Conservation (phyloP, 2,797 vertebrate genomes). For the Etheostoma perlongum region DNA sequence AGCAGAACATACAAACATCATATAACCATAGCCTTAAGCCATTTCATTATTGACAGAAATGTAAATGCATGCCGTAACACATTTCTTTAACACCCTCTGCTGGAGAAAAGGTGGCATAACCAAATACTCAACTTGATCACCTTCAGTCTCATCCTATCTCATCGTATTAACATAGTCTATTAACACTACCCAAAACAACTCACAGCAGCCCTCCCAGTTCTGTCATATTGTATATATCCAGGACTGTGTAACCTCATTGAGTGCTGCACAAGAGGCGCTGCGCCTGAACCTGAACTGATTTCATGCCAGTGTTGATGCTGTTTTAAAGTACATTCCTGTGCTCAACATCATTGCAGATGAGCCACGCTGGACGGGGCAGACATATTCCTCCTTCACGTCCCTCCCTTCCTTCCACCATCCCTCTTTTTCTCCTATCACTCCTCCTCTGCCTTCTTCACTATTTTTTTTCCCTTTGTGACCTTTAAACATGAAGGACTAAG, state of each 20-base stretch:
- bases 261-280: not conserved
- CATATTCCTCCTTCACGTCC: conserved; percentile 39
- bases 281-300: conserved; percentile 35
- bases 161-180: not conserved
- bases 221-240: not conserved
- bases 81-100: conserved; percentile 63
- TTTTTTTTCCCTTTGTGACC: conserved; percentile 50
- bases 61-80: not conserved
- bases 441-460: conserved; percentile 43
- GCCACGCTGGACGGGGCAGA: conserved; percentile 28
- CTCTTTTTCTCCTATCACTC: conserved; percentile 37
- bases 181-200: not conserved
- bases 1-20: not conserved
- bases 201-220: not conserved
- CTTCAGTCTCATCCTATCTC: not conserved
- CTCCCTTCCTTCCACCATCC: conserved; percentile 9
- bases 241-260: not conserved
- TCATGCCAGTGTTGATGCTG: conserved; percentile 44
- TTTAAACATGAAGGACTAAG: conserved; percentile 68
- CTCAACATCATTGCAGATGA: conserved; percentile 52
- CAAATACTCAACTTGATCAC: not conserved
- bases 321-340: conserved; percentile 60
- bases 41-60: not conserved
- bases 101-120: conserved; percentile 52
- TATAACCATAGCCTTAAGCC: conserved; percentile 19